Conservation (phyloP, 2,113 vertebrate species). For the Perca fluviatilis region DNA sequence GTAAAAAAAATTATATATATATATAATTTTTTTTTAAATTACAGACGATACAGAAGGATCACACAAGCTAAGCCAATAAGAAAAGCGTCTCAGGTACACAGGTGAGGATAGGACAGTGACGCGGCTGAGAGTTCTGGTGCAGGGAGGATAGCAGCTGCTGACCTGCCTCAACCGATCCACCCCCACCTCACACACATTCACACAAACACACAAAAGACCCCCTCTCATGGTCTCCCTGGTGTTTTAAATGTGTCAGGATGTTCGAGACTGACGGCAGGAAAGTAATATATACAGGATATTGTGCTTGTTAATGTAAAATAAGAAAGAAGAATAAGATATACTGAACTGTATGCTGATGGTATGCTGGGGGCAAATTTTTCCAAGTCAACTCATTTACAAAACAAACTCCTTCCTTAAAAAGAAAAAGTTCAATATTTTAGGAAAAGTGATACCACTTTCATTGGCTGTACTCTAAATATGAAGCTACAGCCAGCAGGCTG, state of each 20-base stretch:
- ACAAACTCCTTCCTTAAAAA: neutral
- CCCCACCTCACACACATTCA: neutral
- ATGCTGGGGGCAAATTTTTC: neutral
- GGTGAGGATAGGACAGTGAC: constrained; percentile 40
- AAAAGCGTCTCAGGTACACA: constrained; percentile 59
- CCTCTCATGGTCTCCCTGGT: constrained; percentile 30
- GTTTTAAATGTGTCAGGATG: neutral
- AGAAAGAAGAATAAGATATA: constrained; percentile 2
- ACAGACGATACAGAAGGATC: constrained; percentile 57
- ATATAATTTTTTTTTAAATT: neutral
- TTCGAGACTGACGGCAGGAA: neutral
- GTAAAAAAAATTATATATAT: neutral
- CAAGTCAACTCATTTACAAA: constrained; percentile 10
- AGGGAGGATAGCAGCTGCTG: constrained; percentile 29
- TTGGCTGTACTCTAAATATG: neutral
- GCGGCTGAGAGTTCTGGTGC: constrained; percentile 44
- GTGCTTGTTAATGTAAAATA: neutral
- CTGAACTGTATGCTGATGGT: neutral
- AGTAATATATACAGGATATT: constrained; percentile 16
- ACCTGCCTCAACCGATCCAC: neutral
- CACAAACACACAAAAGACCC: neutral
- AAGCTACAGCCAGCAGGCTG: neutral
- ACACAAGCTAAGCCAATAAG: constrained; percentile 73
- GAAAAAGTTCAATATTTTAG: neutral
- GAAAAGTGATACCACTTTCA: neutral